phyloP scores from a whole-genome alignment of 2,888 invertebrate genomes.

The Heliconius ismenius region DNA sequence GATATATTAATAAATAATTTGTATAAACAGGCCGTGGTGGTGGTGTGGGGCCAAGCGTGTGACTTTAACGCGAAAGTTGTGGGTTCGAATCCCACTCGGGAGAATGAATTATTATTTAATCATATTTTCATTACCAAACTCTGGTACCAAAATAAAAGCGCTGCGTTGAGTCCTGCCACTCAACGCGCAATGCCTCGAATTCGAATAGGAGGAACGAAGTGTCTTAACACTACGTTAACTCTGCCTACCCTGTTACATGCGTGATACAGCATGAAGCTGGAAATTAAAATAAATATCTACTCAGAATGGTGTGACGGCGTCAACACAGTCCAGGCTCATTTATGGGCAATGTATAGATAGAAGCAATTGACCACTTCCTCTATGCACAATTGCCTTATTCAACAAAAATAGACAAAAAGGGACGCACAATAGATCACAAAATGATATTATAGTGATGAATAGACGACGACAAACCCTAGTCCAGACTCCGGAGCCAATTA shows the following conservation, averaged over 20 bases:
- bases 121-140: no score
- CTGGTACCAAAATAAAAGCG: no score
- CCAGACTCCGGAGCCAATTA: conserved; percentile 6
- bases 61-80: no score
- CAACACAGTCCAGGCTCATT: conserved; percentile 37
- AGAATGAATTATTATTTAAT: no score
- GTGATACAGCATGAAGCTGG: no score
- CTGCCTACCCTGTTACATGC: no score
- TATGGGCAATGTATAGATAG: conserved; percentile 42
- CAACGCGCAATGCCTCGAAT: no score
- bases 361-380: conserved; percentile 69
- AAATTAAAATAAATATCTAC: background rate
- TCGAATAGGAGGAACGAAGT: no score
- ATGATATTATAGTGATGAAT: conserved; percentile 46
- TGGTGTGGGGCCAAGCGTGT: no score
- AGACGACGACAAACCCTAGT: conserved; percentile 25
- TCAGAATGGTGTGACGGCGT: conserved; percentile 43
- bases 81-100: no score
- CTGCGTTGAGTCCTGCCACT: no score
- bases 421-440: conserved; percentile 63
- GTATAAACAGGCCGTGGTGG: background rate
- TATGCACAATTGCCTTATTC: conserved; percentile 67
- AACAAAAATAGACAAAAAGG: conserved; percentile 69
- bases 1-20: conserved; percentile 24
- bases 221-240: no score